phyloP scores from a whole-genome alignment of 2,797 vertebrate genomes.

The Epinephelus coioides region DNA sequence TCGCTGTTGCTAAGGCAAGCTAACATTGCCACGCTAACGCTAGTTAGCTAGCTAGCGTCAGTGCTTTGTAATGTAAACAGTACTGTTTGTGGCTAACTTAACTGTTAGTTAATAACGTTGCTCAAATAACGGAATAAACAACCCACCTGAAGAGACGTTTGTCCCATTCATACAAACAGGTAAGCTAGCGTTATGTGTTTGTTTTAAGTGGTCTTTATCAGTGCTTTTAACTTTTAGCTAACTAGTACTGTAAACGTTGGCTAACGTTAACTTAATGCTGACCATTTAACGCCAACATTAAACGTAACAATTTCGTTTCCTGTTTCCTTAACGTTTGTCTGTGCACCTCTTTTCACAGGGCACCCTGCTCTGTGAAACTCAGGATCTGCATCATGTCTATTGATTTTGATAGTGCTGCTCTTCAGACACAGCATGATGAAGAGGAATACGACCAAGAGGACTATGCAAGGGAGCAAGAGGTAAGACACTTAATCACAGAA shows the following conservation, averaged over 20 bases:
- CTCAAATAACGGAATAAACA: neutral
- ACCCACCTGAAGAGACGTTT: neutral
- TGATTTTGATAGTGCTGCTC: slow-evolving; percentile 93
- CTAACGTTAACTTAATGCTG: too few relatives aligned
- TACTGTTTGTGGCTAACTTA: slow-evolving; percentile 1
- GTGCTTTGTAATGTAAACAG: slow-evolving; percentile 49
- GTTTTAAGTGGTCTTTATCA: neutral
- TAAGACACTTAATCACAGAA: slow-evolving; percentile 46
- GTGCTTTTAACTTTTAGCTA: neutral
- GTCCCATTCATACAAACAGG: neutral
- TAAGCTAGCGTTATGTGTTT: slow-evolving; percentile 21
- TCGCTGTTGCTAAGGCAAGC: slow-evolving; percentile 25
- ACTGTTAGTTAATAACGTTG: neutral
- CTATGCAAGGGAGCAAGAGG: slow-evolving; percentile 96
- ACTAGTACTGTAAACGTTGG: neutral
- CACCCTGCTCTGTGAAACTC: neutral
- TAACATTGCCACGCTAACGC: neutral
- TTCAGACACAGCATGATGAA: slow-evolving; percentile 94
- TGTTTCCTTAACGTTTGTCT: neutral
- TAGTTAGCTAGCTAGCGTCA: slow-evolving; percentile 22
- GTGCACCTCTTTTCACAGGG: neutral
- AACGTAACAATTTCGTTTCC: too few relatives aligned
- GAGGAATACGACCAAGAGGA: slow-evolving; percentile 96
- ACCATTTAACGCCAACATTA: too few relatives aligned
- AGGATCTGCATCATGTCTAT: slow-evolving; percentile 89